These are phyloP conservation scores for Sebastes nivosus DNA, from an alignment of 2,797 vertebrate genomes.

Conservation along the genomic window DNA sequence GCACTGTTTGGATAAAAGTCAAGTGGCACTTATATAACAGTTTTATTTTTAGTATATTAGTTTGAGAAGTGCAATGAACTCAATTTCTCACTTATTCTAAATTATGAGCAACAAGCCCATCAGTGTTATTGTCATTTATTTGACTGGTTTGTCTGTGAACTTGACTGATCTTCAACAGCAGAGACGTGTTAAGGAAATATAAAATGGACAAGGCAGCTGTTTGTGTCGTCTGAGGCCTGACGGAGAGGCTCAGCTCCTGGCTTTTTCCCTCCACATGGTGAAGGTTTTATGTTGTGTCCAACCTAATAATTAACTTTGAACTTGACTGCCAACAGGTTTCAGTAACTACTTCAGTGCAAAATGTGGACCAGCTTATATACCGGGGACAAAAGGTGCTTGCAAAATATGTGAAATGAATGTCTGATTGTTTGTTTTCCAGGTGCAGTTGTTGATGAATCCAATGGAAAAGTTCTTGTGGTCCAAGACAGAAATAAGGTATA, in stretches of 20 bases:
- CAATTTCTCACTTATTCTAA: background rate
- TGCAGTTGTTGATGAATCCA: slow-evolving; percentile 90
- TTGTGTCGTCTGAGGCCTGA: background rate
- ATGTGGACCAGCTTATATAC: background rate
- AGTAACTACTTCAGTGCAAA: background rate
- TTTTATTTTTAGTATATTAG: background rate
- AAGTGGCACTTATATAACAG: background rate
- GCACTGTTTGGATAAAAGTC: background rate
- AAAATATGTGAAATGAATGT: background rate
- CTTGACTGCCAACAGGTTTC: background rate
- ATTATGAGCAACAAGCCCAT: background rate
- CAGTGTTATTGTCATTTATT: background rate
- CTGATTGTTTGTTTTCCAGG: slow-evolving; percentile 73
- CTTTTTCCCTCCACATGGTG: background rate
- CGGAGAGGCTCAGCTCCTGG: background rate
- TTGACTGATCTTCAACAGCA: background rate
- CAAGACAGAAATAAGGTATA: slow-evolving; percentile 94
- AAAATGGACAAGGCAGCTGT: background rate
- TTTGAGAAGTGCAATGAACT: background rate
- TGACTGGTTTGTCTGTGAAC: background rate
- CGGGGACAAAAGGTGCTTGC: background rate
- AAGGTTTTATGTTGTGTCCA: slow-evolving; percentile 3
- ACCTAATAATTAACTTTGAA: slow-evolving; percentile 11
- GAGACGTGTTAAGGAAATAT: background rate
- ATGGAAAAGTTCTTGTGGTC: slow-evolving; percentile 90